Evolutionary conservation across 2,113 vertebrate species (phyloP), one percentile per base, ranked within the genome.

Genomic region (Neodon shergylaensis): DNA sequence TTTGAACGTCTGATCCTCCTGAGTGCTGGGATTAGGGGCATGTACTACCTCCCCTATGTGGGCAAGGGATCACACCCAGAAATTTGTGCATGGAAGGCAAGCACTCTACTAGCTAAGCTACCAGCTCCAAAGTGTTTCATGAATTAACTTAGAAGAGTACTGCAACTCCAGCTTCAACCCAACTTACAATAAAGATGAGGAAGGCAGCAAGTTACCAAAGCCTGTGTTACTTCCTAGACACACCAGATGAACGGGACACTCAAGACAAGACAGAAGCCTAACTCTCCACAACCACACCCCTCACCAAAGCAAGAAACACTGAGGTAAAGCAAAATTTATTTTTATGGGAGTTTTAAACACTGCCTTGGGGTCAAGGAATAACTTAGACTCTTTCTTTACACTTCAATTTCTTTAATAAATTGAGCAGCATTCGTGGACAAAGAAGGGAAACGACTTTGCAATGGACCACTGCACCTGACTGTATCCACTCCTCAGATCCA

Each of bases 321-420:
- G 28, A 91, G 52, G n/a, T 28, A 63, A 95, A 87, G 86, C 73
- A 93, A 90, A 93, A 52, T 65, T 94, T 81, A 82, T 9, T 92
- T 97, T 96, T 90, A 78, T 12, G 94, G 73, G 49, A 84, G 87
- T 79, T 92, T 94, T 96, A 96, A 97, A 90, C 42, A 86, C 42
- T 92, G 49, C 39, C 36, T 94, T 44, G 31, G 5, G 6, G 13
- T 68, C 87, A 87, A 66, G 7, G 49, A 89, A 92, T 86, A 70
- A 95, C 86, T 74, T 70, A 93, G n/a, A 94, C 44, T 49, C 47
- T 65, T 42, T 68, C 68, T 84, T 94, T 49, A 76, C 79, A 66
- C 31, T 47, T 72, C 65, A 94, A 52, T 52, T 14, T 52, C 52
- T 16, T 52, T 52, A 92, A 77, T 96, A 92, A 94, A 96, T 16